Conservation (phyloP, 2,797 vertebrate species). For the Melanotaenia nigrans region DNA sequence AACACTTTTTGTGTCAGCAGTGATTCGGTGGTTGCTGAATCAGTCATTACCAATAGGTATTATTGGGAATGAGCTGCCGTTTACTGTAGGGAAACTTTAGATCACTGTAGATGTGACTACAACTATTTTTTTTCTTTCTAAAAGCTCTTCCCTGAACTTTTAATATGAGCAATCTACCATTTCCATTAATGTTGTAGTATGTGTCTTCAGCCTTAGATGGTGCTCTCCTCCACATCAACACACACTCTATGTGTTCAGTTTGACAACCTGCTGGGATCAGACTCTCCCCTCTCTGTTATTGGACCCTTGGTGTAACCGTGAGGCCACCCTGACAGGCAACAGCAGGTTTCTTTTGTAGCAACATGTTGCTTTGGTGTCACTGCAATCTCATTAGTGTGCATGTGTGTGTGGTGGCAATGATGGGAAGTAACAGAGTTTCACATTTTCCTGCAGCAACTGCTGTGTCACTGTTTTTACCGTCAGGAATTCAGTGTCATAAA, state of each 20-base stretch:
- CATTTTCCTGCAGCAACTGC: conserved; percentile 45
- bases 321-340: conserved; percentile 69
- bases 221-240: conserved; percentile 44
- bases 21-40: neutral
- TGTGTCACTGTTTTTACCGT: conserved; percentile 48
- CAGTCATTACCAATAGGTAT: neutral
- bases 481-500: conserved; percentile 51
- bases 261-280: conserved; percentile 42
- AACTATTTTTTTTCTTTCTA: neutral
- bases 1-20: neutral
- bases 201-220: conserved; percentile 39
- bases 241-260: neutral
- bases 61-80: neutral
- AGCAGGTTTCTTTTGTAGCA: conserved; percentile 53
- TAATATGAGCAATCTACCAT: neutral
- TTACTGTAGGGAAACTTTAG: neutral
- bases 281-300: conserved; percentile 46
- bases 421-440: conserved; percentile 34
- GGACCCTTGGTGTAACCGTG: conserved; percentile 36
- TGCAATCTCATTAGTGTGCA: conserved; percentile 52
- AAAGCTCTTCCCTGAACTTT: neutral
- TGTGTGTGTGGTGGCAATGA: conserved; percentile 42
- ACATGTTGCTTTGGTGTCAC: conserved; percentile 45
- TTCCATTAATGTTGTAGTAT: conserved; percentile 15
- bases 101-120: neutral